Percentiles rank a stretch among this genome's conserved stretches.
These are phyloP conservation scores for Galaxias olidus DNA, from an alignment of 2,797 vertebrate genomes.

Conservation along the genomic window DNA sequence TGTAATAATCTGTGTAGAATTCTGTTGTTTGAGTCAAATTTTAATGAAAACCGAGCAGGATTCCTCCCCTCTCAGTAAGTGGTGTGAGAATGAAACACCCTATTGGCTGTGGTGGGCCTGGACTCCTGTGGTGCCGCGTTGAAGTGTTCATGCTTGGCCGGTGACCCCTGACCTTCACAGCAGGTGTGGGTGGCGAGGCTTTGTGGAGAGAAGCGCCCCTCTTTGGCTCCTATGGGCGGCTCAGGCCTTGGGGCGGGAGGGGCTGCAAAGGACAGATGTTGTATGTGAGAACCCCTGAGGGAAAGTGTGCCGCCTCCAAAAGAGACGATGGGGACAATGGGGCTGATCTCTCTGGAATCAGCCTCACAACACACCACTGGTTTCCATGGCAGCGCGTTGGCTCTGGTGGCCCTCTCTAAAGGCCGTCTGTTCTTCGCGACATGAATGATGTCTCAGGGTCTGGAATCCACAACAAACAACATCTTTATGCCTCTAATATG, in stretches of 20 bases:
- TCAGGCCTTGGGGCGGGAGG: slow-evolving; percentile 14
- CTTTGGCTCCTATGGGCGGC: slow-evolving; percentile 44
- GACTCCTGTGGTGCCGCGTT: slow-evolving; percentile 33
- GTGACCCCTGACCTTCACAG: slow-evolving; percentile 69
- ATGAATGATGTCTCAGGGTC: slow-evolving; percentile 38
- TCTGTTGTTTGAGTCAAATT: background rate
- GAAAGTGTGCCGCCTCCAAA: slow-evolving; percentile 68
- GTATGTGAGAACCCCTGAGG: slow-evolving; percentile 62
- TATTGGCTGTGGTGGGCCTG: slow-evolving; percentile 22
- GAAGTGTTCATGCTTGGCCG: slow-evolving; percentile 38
- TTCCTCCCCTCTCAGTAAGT: slow-evolving; percentile 7
- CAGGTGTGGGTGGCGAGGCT: slow-evolving; percentile 69
- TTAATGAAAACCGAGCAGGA: slow-evolving; percentile 19
- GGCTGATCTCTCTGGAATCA: slow-evolving; percentile 55
- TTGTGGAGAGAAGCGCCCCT: slow-evolving; percentile 56
- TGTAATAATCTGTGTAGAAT: background rate
- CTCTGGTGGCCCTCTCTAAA: slow-evolving; percentile 52
- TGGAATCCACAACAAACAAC: slow-evolving; percentile 34
- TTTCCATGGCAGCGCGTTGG: slow-evolving; percentile 63
- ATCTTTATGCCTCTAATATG: slow-evolving; percentile 35
- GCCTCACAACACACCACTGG: slow-evolving; percentile 50
- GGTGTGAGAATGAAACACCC: slow-evolving; percentile 33
- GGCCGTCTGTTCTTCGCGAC: slow-evolving; percentile 48
- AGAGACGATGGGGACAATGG: slow-evolving; percentile 53
- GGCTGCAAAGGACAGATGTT: slow-evolving; percentile 70